Evolutionary conservation across 2,797 vertebrate genomes (phyloP), one percentile per base, ranked within the genome.

Genomic region (Hemibagrus guttatus): DNA sequence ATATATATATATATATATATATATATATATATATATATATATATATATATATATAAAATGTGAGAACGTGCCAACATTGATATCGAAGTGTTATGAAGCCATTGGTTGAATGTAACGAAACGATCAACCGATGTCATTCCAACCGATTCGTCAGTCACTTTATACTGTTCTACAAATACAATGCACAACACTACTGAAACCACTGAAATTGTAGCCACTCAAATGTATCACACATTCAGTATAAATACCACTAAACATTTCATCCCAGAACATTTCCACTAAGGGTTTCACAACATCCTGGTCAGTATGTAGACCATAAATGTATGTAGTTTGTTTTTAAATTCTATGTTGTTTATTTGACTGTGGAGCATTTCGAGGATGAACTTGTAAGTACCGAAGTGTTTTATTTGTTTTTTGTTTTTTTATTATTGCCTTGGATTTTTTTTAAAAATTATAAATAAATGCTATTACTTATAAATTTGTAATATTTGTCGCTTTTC

Each of bases 21-120:
- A n/a, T n/a, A n/a, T n/a, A n/a, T n/a, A n/a, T n/a, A n/a, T n/a
- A n/a, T n/a, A n/a, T n/a, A n/a, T n/a, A n/a, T n/a, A n/a, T n/a
- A n/a, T n/a, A n/a, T n/a, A n/a, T n/a, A n/a, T n/a, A n/a, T n/a
- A n/a, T n/a, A n/a, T n/a, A n/a, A n/a, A n/a, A 42, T n/a, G 58
- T 61, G 21, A 61, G 78, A 31, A 81, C 17, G 39, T 85, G 52
- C 52, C 74, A 85, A 56, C 75, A 58, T 78, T 39, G 11, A 28
- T 64, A 28, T 42, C 0, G 13, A 61, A 72, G 68, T 84, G 71
- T 63, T 49, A 8, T 3, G 0, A 46, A 35, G n/a, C 54, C 68
- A 19, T 46, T 16, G 6, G 11, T 21, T 75, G 69, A 59, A 58
- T n/a, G 26, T 49, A 17, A 81, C 26, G 0, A 42, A 35, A 39